These are phyloP conservation scores for Drosophila nigritarsus DNA, from an alignment of 2,888 invertebrate species.

Conservation along the genomic window DNA sequence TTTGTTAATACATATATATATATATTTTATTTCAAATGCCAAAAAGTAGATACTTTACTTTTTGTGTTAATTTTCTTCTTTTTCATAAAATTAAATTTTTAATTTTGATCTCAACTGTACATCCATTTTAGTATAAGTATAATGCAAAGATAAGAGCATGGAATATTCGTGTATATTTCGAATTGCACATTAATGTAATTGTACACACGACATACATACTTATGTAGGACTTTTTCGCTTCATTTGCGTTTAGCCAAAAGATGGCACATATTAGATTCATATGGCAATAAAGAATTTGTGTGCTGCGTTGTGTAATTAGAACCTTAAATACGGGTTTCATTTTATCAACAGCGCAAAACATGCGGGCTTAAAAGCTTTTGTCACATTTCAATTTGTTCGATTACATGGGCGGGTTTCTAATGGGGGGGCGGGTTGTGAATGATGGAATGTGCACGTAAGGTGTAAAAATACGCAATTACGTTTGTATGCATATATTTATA, in stretches of 20 bases:
- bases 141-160: not conserved
- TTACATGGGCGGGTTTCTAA: slow-evolving; percentile 12
- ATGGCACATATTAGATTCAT: not conserved
- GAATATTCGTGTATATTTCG: not conserved
- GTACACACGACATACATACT: not conserved
- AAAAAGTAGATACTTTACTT: not conserved
- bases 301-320: slow-evolving; percentile 16
- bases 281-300: not conserved
- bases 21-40: not conserved
- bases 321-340: slow-evolving; percentile 23
- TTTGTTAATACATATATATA: not conserved
- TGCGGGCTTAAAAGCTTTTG: slow-evolving; percentile 47
- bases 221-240: not conserved
- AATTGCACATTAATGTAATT: not conserved
- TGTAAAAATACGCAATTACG: slow-evolving; percentile 36
- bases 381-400: slow-evolving; percentile 17
- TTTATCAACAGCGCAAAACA: slow-evolving; percentile 20
- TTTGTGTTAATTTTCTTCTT: not conserved
- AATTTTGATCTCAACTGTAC: not conserved
- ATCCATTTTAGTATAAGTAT: not conserved
- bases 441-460: slow-evolving; percentile 19
- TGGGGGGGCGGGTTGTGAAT: not conserved
- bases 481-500: slow-evolving; percentile 12
- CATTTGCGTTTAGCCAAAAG: slow-evolving; percentile 18
- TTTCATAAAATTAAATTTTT: not conserved